A percentile compares a stretch with the other conserved stretches of the same genome.
Evolutionary conservation across 1,140 invertebrate genomes (phyloP).

Genomic region (Euschistus heros): DNA sequence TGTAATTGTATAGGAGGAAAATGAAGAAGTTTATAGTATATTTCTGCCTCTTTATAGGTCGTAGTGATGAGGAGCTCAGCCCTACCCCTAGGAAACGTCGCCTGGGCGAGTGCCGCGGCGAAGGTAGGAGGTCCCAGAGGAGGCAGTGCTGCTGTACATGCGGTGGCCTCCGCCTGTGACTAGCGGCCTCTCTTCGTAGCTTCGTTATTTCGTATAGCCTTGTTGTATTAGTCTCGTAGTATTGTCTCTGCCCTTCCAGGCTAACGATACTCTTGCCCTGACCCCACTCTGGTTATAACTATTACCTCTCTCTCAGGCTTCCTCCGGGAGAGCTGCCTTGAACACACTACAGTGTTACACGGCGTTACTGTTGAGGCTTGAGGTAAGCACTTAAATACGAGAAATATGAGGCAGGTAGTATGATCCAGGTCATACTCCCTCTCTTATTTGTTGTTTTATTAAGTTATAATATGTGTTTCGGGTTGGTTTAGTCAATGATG

Average conservation of each 20-base stretch:
- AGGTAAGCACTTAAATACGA: not conserved
- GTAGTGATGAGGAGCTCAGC: constrained; percentile 3
- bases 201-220: not conserved
- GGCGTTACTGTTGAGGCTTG: not conserved
- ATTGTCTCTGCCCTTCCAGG: constrained; percentile 6
- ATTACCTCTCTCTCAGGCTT: not conserved
- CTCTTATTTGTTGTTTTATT: not conserved
- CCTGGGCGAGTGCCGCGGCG: not conserved
- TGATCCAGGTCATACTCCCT: not conserved
- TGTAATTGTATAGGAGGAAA: too few species aligned
- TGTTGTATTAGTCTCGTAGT: constrained; percentile 13
- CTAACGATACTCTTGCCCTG: constrained; percentile 11
- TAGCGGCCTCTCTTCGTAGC: constrained; percentile 1
- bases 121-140: not conserved
- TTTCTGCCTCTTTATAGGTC: not conserved
- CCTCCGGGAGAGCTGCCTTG: not conserved
- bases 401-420: not conserved
- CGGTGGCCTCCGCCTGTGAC: constrained; percentile 8
- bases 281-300: not conserved
- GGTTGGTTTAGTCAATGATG: not conserved
- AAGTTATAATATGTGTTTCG: not conserved
- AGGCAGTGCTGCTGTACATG: constrained; percentile 12
- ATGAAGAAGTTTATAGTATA: too few species aligned
- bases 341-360: not conserved
- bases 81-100: not conserved